Evolutionary conservation across 2,797 vertebrate genomes (phyloP).

Genomic region (Lacerta bilineata): DNA sequence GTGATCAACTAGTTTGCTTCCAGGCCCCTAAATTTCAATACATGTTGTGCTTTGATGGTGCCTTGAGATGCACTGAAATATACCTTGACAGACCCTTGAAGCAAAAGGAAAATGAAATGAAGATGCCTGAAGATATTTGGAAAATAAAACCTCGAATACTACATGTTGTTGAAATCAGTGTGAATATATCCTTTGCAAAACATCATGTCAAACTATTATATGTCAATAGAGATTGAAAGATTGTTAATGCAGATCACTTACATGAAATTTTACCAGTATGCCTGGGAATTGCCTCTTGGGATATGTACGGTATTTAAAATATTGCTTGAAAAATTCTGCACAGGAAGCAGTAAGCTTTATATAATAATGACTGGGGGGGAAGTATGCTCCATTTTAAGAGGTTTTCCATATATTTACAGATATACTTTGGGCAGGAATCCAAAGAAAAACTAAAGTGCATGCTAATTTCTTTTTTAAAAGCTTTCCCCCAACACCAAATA

Average conservation of each 20-base stretch:
- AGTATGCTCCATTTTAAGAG: slow-evolving; percentile 22
- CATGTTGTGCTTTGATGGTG: slow-evolving; percentile 51
- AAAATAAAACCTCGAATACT: slow-evolving; percentile 42
- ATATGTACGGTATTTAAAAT: slow-evolving; percentile 26
- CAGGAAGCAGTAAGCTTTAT: slow-evolving; percentile 34
- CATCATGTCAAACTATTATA: slow-evolving; percentile 15
- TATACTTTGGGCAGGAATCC: slow-evolving; percentile 19
- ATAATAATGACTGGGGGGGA: neutral
- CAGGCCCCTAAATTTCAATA: slow-evolving; percentile 62
- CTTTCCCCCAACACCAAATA: neutral
- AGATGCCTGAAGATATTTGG: slow-evolving; percentile 49
- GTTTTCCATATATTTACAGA: slow-evolving; percentile 20
- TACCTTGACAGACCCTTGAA: slow-evolving; percentile 51
- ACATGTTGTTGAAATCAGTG: slow-evolving; percentile 41
- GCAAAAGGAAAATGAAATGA: slow-evolving; percentile 50
- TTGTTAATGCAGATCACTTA: slow-evolving; percentile 39
- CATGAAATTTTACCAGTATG: neutral
- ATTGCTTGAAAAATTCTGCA: slow-evolving; percentile 34
- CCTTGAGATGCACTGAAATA: slow-evolving; percentile 43
- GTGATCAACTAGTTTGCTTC: slow-evolving; percentile 43
- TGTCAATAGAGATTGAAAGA: slow-evolving; percentile 24
- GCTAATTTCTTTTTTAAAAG: slow-evolving; percentile 42
- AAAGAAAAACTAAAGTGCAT: neutral
- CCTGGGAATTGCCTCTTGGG: neutral
- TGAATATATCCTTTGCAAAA: slow-evolving; percentile 51